Base-by-base conservation (phyloP, 2,113 vertebrate genomes). In the Oostethus manadensis region DNA sequence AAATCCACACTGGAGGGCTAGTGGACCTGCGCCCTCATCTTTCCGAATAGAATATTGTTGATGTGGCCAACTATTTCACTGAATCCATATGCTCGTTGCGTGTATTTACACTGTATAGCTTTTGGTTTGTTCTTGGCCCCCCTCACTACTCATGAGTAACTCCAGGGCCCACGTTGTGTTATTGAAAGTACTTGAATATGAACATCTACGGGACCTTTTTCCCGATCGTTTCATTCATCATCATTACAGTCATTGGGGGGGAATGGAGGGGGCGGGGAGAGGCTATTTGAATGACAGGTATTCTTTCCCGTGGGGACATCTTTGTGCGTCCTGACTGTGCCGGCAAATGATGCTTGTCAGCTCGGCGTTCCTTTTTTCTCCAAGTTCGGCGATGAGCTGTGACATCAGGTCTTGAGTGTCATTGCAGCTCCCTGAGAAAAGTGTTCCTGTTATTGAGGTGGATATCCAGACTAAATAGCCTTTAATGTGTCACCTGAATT, bases 181-280 rank as follows among this genome's bases (percentile, higher is more conserved):
- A 69, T 86, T 78, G 72, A 85, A 84, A 88, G 83, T 90, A 90
- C 89, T 90, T 88, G 89, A 90, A 91, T 84, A 77, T 83, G 47
- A 74, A 76, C 70, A 72, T 73, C 71, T 81, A 77, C 33, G 58
- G 79, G 82, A 82, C 66, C 77, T 82, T 79, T 59, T 66, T 42
- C 33, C 7, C 64, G 18, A 56, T 15, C 20, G 57, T 48, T 51
- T 55, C 18, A 38, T 21, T 56, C 64, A 0, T 66, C 62, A 45
- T 73, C 50, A 56, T 66, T 71, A 59, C 75, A 53, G 42, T 70
- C 60, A 75, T 53, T 56, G 53, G 66, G n/a, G 56, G 73, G 75
- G 68, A 74, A 55, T 29, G 20, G 44, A 4, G 60, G 73, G 29
- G 29, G 29, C 29, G 29, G 29, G 29, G 64, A 64, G 48, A 68